A percentile compares a stretch with the other conserved stretches of the same genome.
phyloP scores from a whole-genome alignment of 1,140 invertebrate genomes.

The Pogonomyrmex barbatus region DNA sequence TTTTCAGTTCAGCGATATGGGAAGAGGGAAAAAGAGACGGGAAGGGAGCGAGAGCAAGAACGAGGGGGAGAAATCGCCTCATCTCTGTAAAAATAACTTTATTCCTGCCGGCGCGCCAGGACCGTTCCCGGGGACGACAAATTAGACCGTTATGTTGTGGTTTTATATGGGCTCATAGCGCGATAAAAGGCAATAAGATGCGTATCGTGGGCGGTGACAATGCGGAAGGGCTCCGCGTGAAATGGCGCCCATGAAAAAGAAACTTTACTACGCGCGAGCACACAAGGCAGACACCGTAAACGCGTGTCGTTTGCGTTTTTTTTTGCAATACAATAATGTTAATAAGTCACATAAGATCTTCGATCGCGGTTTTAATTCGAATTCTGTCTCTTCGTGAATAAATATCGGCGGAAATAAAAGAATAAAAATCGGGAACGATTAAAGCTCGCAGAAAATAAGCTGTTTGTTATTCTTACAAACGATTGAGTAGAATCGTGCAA shows the following conservation, averaged over 20 bases:
- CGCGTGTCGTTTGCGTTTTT: background rate
- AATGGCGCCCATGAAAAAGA: slow-evolving; percentile 42
- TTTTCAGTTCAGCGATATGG: slow-evolving; percentile 39
- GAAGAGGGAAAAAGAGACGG: background rate
- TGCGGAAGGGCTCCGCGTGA: slow-evolving; percentile 32
- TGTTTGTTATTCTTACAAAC: background rate
- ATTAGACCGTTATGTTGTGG: slow-evolving; percentile 63
- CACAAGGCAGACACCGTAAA: background rate
- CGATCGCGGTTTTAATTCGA: background rate
- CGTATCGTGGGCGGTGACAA: slow-evolving; percentile 62
- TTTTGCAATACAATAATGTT: background rate
- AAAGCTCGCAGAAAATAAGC: background rate
- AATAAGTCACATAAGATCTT: background rate
- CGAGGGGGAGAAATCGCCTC: background rate
- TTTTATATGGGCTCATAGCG: slow-evolving; percentile 60
- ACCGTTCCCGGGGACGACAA: slow-evolving; percentile 52
- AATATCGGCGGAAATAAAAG: background rate
- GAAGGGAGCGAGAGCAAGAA: background rate
- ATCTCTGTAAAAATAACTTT: slow-evolving; percentile 62
- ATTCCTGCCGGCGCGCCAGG: slow-evolving; percentile 34
- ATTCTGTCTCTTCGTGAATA: background rate
- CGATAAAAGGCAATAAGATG: slow-evolving; percentile 66
- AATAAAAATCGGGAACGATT: background rate
- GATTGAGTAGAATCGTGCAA: too few relatives aligned
- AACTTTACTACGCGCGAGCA: slow-evolving; percentile 51